A percentile compares a stretch with the other conserved stretches of the same genome.
phyloP scores from a whole-genome alignment of 2,113 vertebrate species.

The Oriolus oriolus region DNA sequence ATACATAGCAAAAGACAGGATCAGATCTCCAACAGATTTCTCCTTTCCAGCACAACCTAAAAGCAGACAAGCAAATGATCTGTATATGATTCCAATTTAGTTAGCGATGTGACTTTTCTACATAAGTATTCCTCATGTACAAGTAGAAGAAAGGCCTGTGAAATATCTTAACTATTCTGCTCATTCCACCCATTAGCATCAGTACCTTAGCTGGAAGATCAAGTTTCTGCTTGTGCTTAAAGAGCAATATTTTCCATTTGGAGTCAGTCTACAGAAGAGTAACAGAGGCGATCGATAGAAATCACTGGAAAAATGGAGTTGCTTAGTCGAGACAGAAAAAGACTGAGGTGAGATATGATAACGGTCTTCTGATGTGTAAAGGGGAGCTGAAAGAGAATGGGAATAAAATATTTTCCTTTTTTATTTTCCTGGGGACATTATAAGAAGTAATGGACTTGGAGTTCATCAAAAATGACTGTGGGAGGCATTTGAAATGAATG shows the following conservation, averaged over 20 bases:
- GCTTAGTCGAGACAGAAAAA: background rate
- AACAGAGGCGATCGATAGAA: background rate
- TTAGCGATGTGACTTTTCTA: background rate
- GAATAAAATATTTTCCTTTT: background rate
- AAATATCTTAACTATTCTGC: background rate
- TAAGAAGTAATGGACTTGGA: background rate
- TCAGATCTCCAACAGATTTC: background rate
- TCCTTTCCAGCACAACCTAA: background rate
- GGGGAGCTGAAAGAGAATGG: background rate
- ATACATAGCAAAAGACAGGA: accelerated
- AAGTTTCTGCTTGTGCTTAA: background rate
- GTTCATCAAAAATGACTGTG: background rate
- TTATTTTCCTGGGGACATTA: background rate
- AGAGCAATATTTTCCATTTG: background rate
- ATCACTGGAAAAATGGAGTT: background rate
- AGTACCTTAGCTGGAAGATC: background rate
- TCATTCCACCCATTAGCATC: background rate
- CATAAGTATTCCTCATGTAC: background rate
- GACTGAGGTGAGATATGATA: background rate
- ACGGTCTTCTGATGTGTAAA: background rate
- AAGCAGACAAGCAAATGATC: background rate
- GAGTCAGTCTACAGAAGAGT: background rate
- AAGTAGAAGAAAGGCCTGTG: background rate
- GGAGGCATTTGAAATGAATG: background rate
- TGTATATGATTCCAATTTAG: background rate